Evolutionary conservation across 2,113 vertebrate species (phyloP).

Genomic region (Thomomys bottae): DNA sequence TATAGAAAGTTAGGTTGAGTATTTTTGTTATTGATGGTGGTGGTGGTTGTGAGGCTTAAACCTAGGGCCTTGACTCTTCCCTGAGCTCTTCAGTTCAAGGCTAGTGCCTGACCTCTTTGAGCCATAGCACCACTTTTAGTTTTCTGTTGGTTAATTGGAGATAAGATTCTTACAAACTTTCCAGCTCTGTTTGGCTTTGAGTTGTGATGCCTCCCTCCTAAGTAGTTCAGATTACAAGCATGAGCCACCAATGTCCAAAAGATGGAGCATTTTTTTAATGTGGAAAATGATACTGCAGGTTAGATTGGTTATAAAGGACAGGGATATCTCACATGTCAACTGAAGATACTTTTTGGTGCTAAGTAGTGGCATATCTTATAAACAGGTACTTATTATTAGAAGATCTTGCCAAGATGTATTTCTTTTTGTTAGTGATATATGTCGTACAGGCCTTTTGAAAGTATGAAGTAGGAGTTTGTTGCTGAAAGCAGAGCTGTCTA

Average conservation of each 20-base stretch:
- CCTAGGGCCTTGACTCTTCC: too few species aligned
- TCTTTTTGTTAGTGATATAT: conserved; percentile 55
- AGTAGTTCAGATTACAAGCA: too few species aligned
- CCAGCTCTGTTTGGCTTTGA: too few species aligned
- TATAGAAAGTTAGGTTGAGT: neutral
- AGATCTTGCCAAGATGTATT: conserved; percentile 43
- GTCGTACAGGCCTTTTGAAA: conserved; percentile 32
- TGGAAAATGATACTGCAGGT: conserved; percentile 22
- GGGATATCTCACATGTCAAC: conserved; percentile 51
- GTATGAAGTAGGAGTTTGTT: conserved; percentile 57
- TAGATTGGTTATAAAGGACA: conserved; percentile 11
- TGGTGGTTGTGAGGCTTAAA: too few species aligned
- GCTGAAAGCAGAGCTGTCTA: conserved; percentile 47
- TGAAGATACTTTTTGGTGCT: conserved; percentile 40
- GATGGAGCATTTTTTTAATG: conserved; percentile 16
- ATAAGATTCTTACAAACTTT: too few species aligned
- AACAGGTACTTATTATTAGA: conserved; percentile 49
- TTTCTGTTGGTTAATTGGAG: too few species aligned
- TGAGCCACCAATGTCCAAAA: too few species aligned
- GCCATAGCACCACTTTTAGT: too few species aligned
- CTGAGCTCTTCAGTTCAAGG: too few species aligned
- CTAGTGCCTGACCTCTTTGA: too few species aligned
- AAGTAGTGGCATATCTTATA: conserved; percentile 29
- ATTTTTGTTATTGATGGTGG: too few species aligned
- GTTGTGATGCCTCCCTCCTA: too few species aligned